A percentile compares a stretch with the other conserved stretches of the same genome.
These are phyloP conservation scores for Perizoma affinitatum DNA, from an alignment of 2,888 invertebrate genomes.

Conservation along the genomic window DNA sequence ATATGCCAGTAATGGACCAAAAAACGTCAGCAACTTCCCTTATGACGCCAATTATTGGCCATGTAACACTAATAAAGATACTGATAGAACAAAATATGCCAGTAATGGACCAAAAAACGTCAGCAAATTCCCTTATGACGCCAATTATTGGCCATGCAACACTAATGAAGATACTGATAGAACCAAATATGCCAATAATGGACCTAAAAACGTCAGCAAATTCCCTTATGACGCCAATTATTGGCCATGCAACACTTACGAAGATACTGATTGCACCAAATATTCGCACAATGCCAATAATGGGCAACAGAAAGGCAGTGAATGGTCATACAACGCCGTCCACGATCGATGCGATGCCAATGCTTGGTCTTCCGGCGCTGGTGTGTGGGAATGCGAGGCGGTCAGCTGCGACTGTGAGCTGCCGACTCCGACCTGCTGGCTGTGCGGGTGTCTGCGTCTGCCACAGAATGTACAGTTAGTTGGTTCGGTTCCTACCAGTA, in stretches of 20 bases:
- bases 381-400: background rate
- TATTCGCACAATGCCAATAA: background rate
- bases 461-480: conserved; percentile 65
- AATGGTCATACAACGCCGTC: background rate
- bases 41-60: too few relatives aligned
- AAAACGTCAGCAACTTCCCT: too few relatives aligned
- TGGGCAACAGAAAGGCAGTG: background rate
- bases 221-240: background rate
- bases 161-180: background rate
- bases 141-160: background rate
- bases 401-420: conserved; percentile 2
- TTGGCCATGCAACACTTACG: background rate
- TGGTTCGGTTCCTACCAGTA: conserved; percentile 22
- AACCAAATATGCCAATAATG: background rate
- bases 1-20: too few relatives aligned
- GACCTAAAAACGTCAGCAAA: background rate
- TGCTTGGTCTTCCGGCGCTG: conserved; percentile 1
- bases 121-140: background rate
- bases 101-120: too few relatives aligned
- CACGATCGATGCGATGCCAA: background rate
- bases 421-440: conserved; percentile 18
- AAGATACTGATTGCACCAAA: background rate
- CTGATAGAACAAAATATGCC: too few relatives aligned
- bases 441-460: conserved; percentile 45
- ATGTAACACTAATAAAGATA: too few relatives aligned